These are phyloP conservation scores for Dynastes hyllus DNA, from an alignment of 2,888 invertebrate genomes.

Conservation along the genomic window DNA sequence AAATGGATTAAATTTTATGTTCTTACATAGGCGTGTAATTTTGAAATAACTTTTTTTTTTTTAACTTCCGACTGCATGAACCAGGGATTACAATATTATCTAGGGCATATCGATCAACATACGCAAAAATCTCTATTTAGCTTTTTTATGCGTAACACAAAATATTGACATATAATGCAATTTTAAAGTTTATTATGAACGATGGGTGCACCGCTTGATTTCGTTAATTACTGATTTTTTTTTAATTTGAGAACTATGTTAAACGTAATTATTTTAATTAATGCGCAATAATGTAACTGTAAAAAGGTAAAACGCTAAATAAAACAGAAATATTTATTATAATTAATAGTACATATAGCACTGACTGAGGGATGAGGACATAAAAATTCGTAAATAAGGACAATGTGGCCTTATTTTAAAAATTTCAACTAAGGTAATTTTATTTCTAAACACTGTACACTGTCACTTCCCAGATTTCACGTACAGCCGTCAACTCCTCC, in stretches of 20 bases:
- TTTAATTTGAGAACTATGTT: too few relatives aligned
- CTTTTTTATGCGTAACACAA: too few relatives aligned
- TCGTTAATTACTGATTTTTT: too few relatives aligned
- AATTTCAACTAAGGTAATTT: slow-evolving; percentile 59
- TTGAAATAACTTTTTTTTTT: too few relatives aligned
- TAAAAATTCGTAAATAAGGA: slow-evolving; percentile 55
- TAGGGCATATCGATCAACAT: not conserved
- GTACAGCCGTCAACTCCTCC: slow-evolving; percentile 56
- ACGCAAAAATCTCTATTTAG: too few relatives aligned
- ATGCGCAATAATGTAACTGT: not conserved
- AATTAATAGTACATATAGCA: slow-evolving; percentile 50
- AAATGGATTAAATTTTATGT: too few relatives aligned
- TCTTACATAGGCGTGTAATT: too few relatives aligned
- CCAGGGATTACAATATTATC: not conserved
- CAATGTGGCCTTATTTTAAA: slow-evolving; percentile 59
- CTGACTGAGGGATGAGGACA: slow-evolving; percentile 52
- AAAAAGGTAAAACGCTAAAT: slow-evolving; percentile 32
- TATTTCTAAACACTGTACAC: slow-evolving; percentile 63
- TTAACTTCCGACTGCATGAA: too few relatives aligned
- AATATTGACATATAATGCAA: too few relatives aligned
- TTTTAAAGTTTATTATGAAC: too few relatives aligned
- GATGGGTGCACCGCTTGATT: too few relatives aligned
- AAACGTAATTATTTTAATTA: too few relatives aligned
- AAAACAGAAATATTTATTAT: slow-evolving; percentile 47
- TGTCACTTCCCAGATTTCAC: slow-evolving; percentile 69